These are phyloP conservation scores for Rhinichthys klamathensis DNA, from an alignment of 2,113 vertebrate species.

Conservation along the genomic window DNA sequence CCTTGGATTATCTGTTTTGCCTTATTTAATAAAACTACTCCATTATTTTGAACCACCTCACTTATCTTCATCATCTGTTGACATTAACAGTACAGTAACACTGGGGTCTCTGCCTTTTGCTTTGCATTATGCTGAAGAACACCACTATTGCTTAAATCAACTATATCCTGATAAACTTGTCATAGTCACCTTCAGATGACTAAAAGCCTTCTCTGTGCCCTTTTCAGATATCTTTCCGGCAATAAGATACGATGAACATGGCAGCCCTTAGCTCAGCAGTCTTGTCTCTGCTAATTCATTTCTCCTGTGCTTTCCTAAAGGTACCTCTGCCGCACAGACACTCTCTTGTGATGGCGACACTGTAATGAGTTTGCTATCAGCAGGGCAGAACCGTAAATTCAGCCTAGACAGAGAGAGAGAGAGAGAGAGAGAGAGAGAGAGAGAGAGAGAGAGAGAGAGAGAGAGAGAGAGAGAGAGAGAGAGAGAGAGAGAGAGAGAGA, in stretches of 20 bases:
- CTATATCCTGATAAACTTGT: not conserved
- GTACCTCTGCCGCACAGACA: constrained; percentile 7
- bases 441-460: not conserved
- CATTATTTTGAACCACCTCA: too few relatives aligned
- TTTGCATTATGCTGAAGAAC: not conserved
- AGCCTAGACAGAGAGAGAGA: constrained; percentile 18
- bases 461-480: constrained; percentile 13
- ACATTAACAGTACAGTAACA: not conserved
- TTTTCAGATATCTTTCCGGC: not conserved
- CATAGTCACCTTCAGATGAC: constrained; percentile 22
- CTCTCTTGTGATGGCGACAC: constrained; percentile 21
- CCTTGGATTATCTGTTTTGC: too few relatives aligned
- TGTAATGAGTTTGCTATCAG: constrained; percentile 37
- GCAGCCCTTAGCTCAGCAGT: constrained; percentile 40
- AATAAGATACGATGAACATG: constrained; percentile 19
- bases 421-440: constrained; percentile 29
- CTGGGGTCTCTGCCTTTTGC: not conserved
- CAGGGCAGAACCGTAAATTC: constrained; percentile 23
- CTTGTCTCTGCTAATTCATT: constrained; percentile 31
- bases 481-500: constrained; percentile 6
- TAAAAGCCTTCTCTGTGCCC: not conserved
- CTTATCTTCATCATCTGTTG: too few relatives aligned
- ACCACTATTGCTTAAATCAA: constrained; percentile 1
- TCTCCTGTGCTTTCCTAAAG: constrained; percentile 8
- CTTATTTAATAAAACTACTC: too few relatives aligned